phyloP scores from a whole-genome alignment of 2,888 invertebrate species.

The Drosophila rellima region DNA sequence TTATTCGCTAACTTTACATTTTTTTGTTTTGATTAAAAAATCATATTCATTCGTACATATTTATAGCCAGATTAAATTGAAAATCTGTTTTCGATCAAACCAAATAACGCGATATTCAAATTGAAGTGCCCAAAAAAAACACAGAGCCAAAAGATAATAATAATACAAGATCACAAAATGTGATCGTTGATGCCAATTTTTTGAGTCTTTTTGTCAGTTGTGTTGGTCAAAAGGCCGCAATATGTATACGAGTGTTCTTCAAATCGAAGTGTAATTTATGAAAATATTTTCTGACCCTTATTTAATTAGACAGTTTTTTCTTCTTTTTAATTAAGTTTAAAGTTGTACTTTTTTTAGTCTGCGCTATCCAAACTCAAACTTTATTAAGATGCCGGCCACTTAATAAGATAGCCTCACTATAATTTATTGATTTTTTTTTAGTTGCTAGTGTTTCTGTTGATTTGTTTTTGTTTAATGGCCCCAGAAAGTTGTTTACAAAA shows the following conservation, averaged over 20 bases:
- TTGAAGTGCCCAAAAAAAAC: slow-evolving; percentile 18
- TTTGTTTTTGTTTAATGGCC: neutral
- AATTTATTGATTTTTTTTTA: slow-evolving; percentile 2
- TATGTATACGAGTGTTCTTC: no score
- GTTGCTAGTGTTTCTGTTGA: neutral
- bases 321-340: neutral
- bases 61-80: slow-evolving; percentile 39
- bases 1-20: slow-evolving; percentile 26
- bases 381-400: slow-evolving; percentile 42
- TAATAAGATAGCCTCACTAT: slow-evolving; percentile 21
- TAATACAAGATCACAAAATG: slow-evolving; percentile 1
- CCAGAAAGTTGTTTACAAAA: slow-evolving; percentile 21
- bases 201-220: no score
- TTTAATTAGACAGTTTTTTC: neutral
- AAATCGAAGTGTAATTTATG: slow-evolving; percentile 37
- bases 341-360: neutral
- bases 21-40: slow-evolving; percentile 10
- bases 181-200: neutral
- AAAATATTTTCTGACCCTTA: slow-evolving; percentile 8
- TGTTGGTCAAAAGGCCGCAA: no score
- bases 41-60: slow-evolving; percentile 23
- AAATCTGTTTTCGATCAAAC: slow-evolving; percentile 49
- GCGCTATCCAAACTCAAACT: slow-evolving; percentile 16
- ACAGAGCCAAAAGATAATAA: neutral
- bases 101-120: slow-evolving; percentile 46